These are phyloP conservation scores for Zapus hudsonius DNA, from an alignment of 2,113 vertebrate genomes.

Conservation along the genomic window DNA sequence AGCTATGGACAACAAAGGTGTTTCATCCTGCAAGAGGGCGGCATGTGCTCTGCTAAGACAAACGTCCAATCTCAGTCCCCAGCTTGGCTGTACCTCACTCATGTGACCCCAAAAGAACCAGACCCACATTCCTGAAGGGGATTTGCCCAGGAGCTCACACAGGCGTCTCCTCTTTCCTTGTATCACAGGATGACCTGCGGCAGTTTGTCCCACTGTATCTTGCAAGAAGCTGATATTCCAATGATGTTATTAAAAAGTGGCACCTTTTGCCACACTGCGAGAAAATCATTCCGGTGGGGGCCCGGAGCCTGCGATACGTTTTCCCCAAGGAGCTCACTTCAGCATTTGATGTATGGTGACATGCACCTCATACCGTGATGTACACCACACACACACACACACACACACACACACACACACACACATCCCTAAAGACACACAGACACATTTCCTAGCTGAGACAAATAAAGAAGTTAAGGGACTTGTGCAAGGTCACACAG, in stretches of 20 bases:
- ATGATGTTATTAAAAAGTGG: slow-evolving; percentile 79
- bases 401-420: neutral
- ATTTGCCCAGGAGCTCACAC: slow-evolving; percentile 64
- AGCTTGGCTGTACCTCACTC: slow-evolving; percentile 55
- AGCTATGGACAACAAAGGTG: slow-evolving; percentile 81
- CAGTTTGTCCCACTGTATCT: slow-evolving; percentile 67
- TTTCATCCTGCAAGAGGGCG: slow-evolving; percentile 71
- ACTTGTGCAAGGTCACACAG: slow-evolving; percentile 85
- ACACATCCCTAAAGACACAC: no score
- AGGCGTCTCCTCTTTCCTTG: slow-evolving; percentile 71
- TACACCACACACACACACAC: neutral
- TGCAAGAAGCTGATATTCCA: slow-evolving; percentile 80
- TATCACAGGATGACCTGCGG: slow-evolving; percentile 68
- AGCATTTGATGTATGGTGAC: slow-evolving; percentile 82
- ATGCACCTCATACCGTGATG: slow-evolving; percentile 63
- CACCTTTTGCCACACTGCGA: slow-evolving; percentile 75
- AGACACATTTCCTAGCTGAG: slow-evolving; percentile 80
- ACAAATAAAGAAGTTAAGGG: slow-evolving; percentile 81
- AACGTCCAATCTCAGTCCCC: slow-evolving; percentile 44
- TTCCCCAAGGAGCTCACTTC: slow-evolving; percentile 81
- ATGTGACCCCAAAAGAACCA: slow-evolving; percentile 42
- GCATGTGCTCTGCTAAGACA: neutral
- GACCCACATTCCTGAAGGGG: slow-evolving; percentile 69
- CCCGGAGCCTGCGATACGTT: slow-evolving; percentile 77
- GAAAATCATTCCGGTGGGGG: slow-evolving; percentile 64